phyloP scores from a whole-genome alignment of 2,888 invertebrate genomes.

The Octonoba sinensis region DNA sequence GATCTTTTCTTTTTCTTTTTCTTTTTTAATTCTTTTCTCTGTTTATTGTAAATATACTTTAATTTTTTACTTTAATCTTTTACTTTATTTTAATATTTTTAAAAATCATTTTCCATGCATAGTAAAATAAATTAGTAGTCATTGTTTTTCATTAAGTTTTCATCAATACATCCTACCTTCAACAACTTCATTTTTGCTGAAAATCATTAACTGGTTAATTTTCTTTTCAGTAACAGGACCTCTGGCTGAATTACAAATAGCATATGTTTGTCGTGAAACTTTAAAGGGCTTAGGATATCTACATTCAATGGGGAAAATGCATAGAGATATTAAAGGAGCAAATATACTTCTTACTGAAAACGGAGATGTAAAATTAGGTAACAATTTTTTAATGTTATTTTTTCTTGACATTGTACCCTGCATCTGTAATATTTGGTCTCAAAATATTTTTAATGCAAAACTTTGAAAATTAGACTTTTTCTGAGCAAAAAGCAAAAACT shows the following conservation, averaged over 20 bases:
- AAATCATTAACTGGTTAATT: background rate
- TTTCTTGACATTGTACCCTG: conserved; percentile 88
- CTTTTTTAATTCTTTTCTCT: too few relatives aligned
- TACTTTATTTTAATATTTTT: too few relatives aligned
- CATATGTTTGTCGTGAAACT: conserved; percentile 98
- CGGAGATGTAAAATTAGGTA: conserved; percentile 91
- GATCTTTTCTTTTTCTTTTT: too few relatives aligned
- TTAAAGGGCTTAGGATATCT: conserved; percentile 94
- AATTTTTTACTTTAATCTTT: too few relatives aligned
- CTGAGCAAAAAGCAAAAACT: too few relatives aligned
- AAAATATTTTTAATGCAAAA: too few relatives aligned
- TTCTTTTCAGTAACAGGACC: conserved; percentile 56
- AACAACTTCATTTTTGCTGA: background rate
- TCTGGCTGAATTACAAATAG: conserved; percentile 93
- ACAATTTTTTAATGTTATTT: conserved; percentile 8
- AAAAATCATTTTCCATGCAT: too few relatives aligned
- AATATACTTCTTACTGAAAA: conserved; percentile 96
- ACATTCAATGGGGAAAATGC: conserved; percentile 98
- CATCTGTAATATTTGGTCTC: background rate
- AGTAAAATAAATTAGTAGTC: too few relatives aligned
- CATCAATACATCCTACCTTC: background rate
- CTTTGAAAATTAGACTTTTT: too few relatives aligned
- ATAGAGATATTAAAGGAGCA: conserved; percentile 89
- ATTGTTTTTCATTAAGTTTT: background rate
- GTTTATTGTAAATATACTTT: too few relatives aligned